Base-by-base conservation (phyloP, 2,888 invertebrate genomes). In the Folsomia candida region DNA sequence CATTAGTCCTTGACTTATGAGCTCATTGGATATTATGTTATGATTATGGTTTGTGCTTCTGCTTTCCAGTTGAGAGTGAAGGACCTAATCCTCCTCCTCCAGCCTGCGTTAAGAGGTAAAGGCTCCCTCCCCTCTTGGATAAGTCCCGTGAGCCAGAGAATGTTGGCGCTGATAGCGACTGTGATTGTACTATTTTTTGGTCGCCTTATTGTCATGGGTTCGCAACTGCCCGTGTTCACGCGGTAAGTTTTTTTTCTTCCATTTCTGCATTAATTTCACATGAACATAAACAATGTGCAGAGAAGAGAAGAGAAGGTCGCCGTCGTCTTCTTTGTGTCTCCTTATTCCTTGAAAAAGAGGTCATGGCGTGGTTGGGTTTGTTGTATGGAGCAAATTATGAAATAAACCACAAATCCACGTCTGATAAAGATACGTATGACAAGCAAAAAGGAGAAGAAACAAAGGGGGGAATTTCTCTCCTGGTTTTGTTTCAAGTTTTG, bases 181-280 rank as follows among this genome's bases (percentile, higher is more conserved):
- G 93, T 94, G 0, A 84, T 92, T 60, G 89, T 90, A 61, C 87
- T 97, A 59, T 86, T 97, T 65, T 87, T 94, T 58, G 90, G 91
- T 1, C 87, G 97, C 75, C 88, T 97, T 70, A 92, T 93, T 83
- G 91, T 97, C 70, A 97, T 97, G 97, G 97, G 97, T 20, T 93
- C 95, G 0, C 94, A 95, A 85, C 86, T 97, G 81, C 97, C 97
- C 6, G 93, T 96, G 74, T 97, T 97, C 84, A 97, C 97, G 68
- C 88, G 90, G 87, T 89, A 83, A 80, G 82, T 61, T 22, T 27
- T 25, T 51, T 25, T n/a, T 51, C 24, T 24, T 22, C 64, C 18
- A 9, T 51, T 64, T n/a, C 26, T 60, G 58, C 18, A 58, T 37
- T 66, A 51, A 57, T 14, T 25, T 6, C 4, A 9, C n/a, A 28